phyloP scores from a whole-genome alignment of 2,888 invertebrate genomes.

The Acronicta psi region DNA sequence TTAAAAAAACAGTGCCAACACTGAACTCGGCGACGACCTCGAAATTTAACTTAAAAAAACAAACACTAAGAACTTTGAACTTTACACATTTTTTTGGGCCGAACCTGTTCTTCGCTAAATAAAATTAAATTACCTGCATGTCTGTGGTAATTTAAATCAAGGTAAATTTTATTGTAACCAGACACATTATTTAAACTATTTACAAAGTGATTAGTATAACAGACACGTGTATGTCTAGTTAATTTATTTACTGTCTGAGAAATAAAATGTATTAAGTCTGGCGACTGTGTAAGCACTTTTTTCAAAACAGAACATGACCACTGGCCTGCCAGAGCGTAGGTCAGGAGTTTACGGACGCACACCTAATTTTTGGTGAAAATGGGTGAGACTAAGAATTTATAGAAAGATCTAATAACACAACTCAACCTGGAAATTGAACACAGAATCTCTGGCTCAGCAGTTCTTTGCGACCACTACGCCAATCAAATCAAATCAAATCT shows the following conservation, averaged over 20 bases:
- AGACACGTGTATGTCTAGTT: slow-evolving; percentile 39
- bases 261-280: slow-evolving; percentile 5
- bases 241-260: slow-evolving; percentile 27
- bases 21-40: slow-evolving; percentile 75
- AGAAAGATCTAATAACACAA: too few relatives aligned
- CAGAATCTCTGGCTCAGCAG: too few relatives aligned
- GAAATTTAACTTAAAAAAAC: slow-evolving; percentile 70
- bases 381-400: too few relatives aligned
- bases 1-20: slow-evolving; percentile 63
- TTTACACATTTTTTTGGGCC: slow-evolving; percentile 72
- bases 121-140: slow-evolving; percentile 69
- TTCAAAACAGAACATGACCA: too few relatives aligned
- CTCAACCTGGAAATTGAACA: too few relatives aligned
- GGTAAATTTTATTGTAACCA: slow-evolving; percentile 28
- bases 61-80: slow-evolving; percentile 76
- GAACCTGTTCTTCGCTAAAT: slow-evolving; percentile 69
- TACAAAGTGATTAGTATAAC: slow-evolving; percentile 39
- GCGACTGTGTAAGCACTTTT: too few relatives aligned
- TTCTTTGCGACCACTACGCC: too few relatives aligned
- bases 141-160: slow-evolving; percentile 63
- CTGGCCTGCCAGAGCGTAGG: too few relatives aligned
- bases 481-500: too few relatives aligned
- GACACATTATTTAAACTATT: slow-evolving; percentile 34
- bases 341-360: too few relatives aligned
- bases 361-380: too few relatives aligned